Percentiles rank a stretch among this genome's conserved stretches.
These are phyloP conservation scores for Smittia aterrima DNA, from an alignment of 2,888 invertebrate species.

Conservation along the genomic window DNA sequence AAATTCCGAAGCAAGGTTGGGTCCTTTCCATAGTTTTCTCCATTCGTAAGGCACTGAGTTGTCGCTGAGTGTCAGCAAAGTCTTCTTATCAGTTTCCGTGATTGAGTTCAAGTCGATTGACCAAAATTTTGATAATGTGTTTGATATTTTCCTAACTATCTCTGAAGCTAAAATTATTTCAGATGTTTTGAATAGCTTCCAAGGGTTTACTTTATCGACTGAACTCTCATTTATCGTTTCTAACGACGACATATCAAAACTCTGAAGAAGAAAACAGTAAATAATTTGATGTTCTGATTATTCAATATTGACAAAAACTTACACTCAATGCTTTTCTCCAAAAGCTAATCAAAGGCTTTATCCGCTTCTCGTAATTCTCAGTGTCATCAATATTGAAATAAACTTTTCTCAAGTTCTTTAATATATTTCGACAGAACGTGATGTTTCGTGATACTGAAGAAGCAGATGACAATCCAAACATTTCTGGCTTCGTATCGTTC, in stretches of 20 bases:
- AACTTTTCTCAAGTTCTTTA: conserved; percentile 48
- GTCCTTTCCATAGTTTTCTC: conserved; percentile 51
- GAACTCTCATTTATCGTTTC: conserved; percentile 44
- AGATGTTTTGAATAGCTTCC: conserved; percentile 47
- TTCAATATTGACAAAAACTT: conserved; percentile 40
- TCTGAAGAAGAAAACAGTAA: conserved; percentile 44
- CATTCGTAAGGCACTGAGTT: conserved; percentile 51
- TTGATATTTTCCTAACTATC: conserved; percentile 10
- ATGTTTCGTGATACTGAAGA: conserved; percentile 51
- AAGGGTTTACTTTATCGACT: conserved; percentile 45
- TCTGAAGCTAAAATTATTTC: conserved; percentile 7
- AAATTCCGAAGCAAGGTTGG: conserved; percentile 50
- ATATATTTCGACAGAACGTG: conserved; percentile 48
- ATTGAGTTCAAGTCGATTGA: conserved; percentile 44
- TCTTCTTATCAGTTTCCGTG: conserved; percentile 44
- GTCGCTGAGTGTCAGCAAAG: conserved; percentile 47
- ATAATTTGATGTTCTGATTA: background rate
- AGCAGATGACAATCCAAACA: conserved; percentile 50
- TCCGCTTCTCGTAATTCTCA: conserved; percentile 59
- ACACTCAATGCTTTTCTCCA: conserved; percentile 76
- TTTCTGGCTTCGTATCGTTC: conserved; percentile 49
- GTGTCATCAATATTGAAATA: conserved; percentile 48
- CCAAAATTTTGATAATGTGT: background rate
- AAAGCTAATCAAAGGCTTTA: conserved; percentile 69
- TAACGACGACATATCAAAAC: conserved; percentile 46